Conservation (phyloP, 2,797 vertebrate genomes). For the Syncerus caffer region DNA sequence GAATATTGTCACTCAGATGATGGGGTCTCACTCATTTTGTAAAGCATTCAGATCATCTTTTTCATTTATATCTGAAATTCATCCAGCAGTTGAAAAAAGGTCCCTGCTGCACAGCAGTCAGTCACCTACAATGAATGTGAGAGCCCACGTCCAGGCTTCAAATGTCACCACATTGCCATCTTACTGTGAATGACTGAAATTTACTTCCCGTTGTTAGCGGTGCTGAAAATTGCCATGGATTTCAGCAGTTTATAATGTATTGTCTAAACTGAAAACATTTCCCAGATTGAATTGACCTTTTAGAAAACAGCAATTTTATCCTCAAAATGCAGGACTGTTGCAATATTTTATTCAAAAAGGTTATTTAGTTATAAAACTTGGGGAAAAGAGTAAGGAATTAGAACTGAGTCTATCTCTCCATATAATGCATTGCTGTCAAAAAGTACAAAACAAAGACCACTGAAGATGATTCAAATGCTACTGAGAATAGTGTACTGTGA, state of each 20-base stretch:
- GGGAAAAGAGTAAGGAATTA: slow-evolving; percentile 71
- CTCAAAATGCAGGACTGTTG: slow-evolving; percentile 75
- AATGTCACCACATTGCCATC: slow-evolving; percentile 85
- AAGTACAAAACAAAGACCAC: slow-evolving; percentile 39
- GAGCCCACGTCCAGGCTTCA: slow-evolving; percentile 74
- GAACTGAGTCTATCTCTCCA: slow-evolving; percentile 50
- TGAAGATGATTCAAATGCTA: background rate
- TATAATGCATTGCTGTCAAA: slow-evolving; percentile 64
- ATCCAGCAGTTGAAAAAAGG: slow-evolving; percentile 57
- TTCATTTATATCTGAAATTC: slow-evolving; percentile 72
- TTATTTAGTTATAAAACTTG: slow-evolving; percentile 80
- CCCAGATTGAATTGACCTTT: slow-evolving; percentile 82
- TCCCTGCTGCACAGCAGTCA: slow-evolving; percentile 42
- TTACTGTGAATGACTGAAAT: slow-evolving; percentile 82
- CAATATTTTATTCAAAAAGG: slow-evolving; percentile 84
- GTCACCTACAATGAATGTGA: slow-evolving; percentile 67
- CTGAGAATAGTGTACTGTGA: background rate
- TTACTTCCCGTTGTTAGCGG: slow-evolving; percentile 79
- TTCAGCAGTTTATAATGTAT: slow-evolving; percentile 77
- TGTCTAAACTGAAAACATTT: slow-evolving; percentile 82
- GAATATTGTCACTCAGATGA: slow-evolving; percentile 38
- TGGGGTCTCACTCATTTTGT: slow-evolving; percentile 61
- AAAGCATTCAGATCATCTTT: slow-evolving; percentile 69
- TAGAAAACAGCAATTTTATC: slow-evolving; percentile 80
- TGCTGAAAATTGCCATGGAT: slow-evolving; percentile 80